A percentile compares a stretch with the other conserved stretches of the same genome.
Evolutionary conservation across 1,140 invertebrate species (phyloP).

Genomic region (Leptopilina clavipes): DNA sequence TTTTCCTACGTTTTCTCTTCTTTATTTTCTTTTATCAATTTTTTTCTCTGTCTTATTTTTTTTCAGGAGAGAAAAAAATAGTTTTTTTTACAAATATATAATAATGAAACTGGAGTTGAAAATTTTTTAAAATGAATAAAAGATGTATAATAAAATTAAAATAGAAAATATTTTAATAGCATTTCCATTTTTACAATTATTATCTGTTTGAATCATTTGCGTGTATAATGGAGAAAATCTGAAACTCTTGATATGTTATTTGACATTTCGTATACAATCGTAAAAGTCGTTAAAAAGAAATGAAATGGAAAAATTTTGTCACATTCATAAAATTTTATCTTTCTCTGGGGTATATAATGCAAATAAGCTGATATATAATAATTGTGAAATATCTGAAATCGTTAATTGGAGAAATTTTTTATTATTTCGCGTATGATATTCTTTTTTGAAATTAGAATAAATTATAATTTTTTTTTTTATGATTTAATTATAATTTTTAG

Average conservation of each 20-base stretch:
- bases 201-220: not conserved
- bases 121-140: too few species aligned
- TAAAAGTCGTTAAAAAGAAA: not conserved
- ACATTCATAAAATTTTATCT: conserved; percentile 7
- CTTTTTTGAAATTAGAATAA: too few species aligned
- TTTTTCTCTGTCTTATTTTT: too few species aligned
- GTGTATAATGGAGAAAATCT: conserved; percentile 12
- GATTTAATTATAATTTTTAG: too few species aligned
- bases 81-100: too few species aligned
- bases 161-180: not conserved
- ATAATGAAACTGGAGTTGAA: too few species aligned
- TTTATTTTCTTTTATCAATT: too few species aligned
- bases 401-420: conserved; percentile 17
- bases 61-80: too few species aligned
- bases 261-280: not conserved
- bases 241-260: not conserved
- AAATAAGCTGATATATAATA: not conserved
- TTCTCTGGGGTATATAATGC: conserved; percentile 14
- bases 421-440: not conserved
- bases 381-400: too few species aligned
- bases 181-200: not conserved
- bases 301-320: not conserved
- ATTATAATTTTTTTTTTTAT: too few species aligned
- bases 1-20: not conserved
- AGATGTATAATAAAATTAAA: too few species aligned